phyloP scores from a whole-genome alignment of 1,140 invertebrate genomes.

The Neodiprion fabricii region DNA sequence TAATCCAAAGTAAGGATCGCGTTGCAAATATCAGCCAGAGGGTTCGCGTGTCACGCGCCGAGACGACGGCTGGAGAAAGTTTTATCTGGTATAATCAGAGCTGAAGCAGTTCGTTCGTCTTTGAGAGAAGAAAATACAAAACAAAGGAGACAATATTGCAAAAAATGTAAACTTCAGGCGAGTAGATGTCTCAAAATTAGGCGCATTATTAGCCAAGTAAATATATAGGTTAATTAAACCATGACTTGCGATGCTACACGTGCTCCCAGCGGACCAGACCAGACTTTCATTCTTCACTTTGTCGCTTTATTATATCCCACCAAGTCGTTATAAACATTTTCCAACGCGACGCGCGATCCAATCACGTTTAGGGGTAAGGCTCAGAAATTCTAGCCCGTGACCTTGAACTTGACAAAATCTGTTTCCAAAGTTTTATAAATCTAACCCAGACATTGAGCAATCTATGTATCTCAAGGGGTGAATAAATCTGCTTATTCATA shows the following conservation, averaged over 20 bases:
- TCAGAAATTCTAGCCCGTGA: too few relatives aligned
- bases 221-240: slow-evolving; percentile 16
- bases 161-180: neutral
- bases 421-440: too few relatives aligned
- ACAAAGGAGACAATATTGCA: neutral
- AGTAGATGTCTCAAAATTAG: neutral
- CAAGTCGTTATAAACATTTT: too few relatives aligned
- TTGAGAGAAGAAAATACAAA: neutral
- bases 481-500: too few relatives aligned
- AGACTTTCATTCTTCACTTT: neutral
- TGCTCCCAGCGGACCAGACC: neutral
- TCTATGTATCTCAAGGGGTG: too few relatives aligned
- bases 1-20: too few relatives aligned
- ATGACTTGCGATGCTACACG: neutral
- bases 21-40: too few relatives aligned
- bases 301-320: neutral
- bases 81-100: slow-evolving; percentile 9
- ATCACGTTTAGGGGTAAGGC: too few relatives aligned
- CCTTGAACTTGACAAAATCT: too few relatives aligned
- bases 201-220: slow-evolving; percentile 5
- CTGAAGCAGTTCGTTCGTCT: neutral
- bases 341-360: too few relatives aligned
- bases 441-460: too few relatives aligned
- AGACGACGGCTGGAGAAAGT: slow-evolving; percentile 41
- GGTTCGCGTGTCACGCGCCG: too few relatives aligned